phyloP scores from a whole-genome alignment of 2,113 vertebrate genomes.

The Rana temporaria region DNA sequence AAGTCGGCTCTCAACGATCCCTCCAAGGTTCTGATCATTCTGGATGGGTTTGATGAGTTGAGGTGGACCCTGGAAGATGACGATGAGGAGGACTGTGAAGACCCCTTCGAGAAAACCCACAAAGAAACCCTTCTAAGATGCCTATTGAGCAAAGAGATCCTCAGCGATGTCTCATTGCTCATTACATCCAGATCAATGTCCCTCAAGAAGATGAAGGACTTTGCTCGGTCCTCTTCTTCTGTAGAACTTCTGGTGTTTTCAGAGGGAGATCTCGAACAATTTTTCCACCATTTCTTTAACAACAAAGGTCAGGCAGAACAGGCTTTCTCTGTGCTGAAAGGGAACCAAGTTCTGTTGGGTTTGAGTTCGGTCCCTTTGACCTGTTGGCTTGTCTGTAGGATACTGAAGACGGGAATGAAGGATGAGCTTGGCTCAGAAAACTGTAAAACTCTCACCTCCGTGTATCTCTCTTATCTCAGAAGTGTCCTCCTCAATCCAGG shows the following conservation, averaged over 20 bases:
- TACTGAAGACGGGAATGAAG: conserved; percentile 63
- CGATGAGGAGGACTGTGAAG: conserved; percentile 54
- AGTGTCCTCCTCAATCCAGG: conserved; percentile 45
- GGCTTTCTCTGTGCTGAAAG: conserved; percentile 63
- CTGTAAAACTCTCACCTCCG: conserved; percentile 54
- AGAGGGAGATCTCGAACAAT: conserved; percentile 57
- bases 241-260: conserved; percentile 68
- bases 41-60: conserved; percentile 69
- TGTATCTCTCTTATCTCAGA: conserved; percentile 59
- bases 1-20: conserved; percentile 54
- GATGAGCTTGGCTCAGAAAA: conserved; percentile 35
- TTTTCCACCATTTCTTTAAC: conserved; percentile 70
- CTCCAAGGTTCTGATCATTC: conserved; percentile 67
- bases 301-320: not conserved
- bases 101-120: conserved; percentile 57
- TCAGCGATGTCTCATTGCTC: conserved; percentile 61
- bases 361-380: conserved; percentile 67
- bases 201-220: conserved; percentile 37
- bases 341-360: conserved; percentile 61
- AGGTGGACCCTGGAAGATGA: not conserved
- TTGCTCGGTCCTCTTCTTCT: conserved; percentile 33
- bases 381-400: conserved; percentile 68
- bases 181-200: conserved; percentile 55
- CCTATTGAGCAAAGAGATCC: conserved; percentile 64
- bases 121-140: conserved; percentile 61